Percentiles rank a stretch among this genome's conserved stretches.
Conservation (phyloP, 2,797 vertebrate species). For the Silurus aristotelis region DNA sequence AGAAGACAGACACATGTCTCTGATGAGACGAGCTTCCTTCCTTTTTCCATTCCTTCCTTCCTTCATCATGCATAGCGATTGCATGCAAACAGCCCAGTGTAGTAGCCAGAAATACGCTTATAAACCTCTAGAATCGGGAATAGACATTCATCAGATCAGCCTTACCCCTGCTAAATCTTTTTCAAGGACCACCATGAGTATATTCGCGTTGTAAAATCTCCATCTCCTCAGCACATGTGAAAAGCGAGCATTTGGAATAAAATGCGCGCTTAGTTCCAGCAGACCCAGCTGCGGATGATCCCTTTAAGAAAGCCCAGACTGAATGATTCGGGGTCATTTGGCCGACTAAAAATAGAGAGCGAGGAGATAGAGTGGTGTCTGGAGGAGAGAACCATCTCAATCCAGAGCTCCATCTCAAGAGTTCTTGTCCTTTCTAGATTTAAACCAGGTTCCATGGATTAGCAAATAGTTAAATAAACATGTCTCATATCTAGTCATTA, state of each 20-base stretch:
- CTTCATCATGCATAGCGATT: background rate
- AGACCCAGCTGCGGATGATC: conserved; percentile 58
- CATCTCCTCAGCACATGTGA: background rate
- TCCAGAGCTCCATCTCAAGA: too few species aligned
- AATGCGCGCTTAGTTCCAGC: conserved; percentile 5
- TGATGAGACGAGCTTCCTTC: too few species aligned
- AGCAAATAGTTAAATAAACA: too few species aligned
- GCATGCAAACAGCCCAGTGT: background rate
- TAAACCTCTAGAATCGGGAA: background rate
- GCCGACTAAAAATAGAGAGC: conserved; percentile 68
- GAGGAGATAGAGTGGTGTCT: background rate
- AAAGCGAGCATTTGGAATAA: conserved; percentile 2
- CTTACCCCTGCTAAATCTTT: conserved; percentile 45
- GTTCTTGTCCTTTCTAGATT: too few species aligned
- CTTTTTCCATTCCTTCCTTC: too few species aligned
- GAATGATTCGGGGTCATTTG: conserved; percentile 41
- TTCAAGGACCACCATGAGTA: conserved; percentile 33
- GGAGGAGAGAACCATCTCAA: background rate
- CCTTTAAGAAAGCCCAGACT: conserved; percentile 73
- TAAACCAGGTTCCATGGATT: too few species aligned
- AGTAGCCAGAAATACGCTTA: background rate
- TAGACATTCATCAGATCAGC: background rate
- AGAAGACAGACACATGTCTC: too few species aligned
- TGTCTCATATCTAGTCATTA: too few species aligned
- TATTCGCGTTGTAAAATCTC: conserved; percentile 24